Evolutionary conservation across 2,888 invertebrate species (phyloP).

Genomic region (Stenodema calcarata): DNA sequence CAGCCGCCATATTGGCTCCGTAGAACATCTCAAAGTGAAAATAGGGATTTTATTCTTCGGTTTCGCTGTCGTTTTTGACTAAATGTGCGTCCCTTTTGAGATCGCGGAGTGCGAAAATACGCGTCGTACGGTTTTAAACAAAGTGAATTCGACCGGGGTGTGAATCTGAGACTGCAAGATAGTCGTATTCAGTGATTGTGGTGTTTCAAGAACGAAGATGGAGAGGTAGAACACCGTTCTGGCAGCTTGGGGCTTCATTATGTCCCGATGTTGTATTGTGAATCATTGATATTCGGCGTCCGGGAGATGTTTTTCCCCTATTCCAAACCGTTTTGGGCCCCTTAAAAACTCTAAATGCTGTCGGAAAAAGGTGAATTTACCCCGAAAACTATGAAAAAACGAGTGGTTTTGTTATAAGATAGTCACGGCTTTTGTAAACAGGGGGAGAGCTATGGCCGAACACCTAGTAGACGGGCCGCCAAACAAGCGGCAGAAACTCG

Average conservation of each 20-base stretch:
- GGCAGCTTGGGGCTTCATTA: conserved; percentile 73
- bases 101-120: background rate
- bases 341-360: conserved; percentile 2
- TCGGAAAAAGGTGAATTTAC: background rate
- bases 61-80: conserved; percentile 60
- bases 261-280: conserved; percentile 77
- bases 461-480: conserved; percentile 94
- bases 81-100: conserved; percentile 7
- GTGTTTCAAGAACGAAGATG: conserved; percentile 66
- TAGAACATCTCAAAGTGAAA: conserved; percentile 71
- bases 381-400: conserved; percentile 22
- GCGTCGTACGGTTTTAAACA: background rate
- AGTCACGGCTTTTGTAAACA: conserved; percentile 59
- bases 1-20: conserved; percentile 91
- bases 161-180: background rate
- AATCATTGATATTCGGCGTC: conserved; percentile 74
- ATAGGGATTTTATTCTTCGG: conserved; percentile 69
- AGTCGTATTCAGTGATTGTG: conserved; percentile 9
- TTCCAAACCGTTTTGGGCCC: background rate
- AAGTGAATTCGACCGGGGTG: conserved; percentile 8
- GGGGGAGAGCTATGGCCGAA: conserved; percentile 79
- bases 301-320: conserved; percentile 70
- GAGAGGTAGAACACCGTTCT: conserved; percentile 69
- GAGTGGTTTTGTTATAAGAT: conserved; percentile 57
- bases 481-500: conserved; percentile 92